Evolutionary conservation across 2,797 vertebrate genomes (phyloP).

Genomic region (Podargus strigoides): DNA sequence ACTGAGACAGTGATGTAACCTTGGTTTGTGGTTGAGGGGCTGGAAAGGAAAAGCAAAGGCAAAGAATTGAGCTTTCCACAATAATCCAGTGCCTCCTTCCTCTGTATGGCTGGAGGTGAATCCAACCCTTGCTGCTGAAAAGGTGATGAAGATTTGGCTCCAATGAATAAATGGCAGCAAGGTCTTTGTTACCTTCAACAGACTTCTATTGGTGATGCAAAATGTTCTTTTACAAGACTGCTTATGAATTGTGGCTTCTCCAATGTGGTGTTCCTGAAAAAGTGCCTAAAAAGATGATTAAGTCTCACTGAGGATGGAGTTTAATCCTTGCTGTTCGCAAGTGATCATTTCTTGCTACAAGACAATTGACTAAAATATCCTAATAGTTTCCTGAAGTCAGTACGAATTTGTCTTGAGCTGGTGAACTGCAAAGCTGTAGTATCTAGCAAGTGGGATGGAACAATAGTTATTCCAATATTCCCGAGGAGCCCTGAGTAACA

Average conservation of each 20-base stretch:
- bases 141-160: neutral
- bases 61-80: neutral
- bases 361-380: neutral
- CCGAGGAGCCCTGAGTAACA: constrained; percentile 3
- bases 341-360: neutral
- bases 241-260: neutral
- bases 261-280: neutral
- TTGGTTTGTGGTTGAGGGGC: neutral
- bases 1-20: neutral
- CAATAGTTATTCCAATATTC: constrained; percentile 11
- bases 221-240: neutral
- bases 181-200: neutral
- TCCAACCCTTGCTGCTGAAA: neutral
- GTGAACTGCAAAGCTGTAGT: neutral
- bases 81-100: neutral
- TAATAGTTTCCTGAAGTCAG: constrained; percentile 43
- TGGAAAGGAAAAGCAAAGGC: neutral
- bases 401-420: neutral
- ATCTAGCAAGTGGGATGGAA: neutral
- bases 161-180: neutral
- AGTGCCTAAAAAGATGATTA: neutral
- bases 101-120: neutral
- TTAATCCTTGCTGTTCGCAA: neutral
- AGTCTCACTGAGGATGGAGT: neutral
- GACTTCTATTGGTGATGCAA: neutral